Base-by-base conservation (phyloP, 2,113 vertebrate genomes). In the Silurus meridionalis region DNA sequence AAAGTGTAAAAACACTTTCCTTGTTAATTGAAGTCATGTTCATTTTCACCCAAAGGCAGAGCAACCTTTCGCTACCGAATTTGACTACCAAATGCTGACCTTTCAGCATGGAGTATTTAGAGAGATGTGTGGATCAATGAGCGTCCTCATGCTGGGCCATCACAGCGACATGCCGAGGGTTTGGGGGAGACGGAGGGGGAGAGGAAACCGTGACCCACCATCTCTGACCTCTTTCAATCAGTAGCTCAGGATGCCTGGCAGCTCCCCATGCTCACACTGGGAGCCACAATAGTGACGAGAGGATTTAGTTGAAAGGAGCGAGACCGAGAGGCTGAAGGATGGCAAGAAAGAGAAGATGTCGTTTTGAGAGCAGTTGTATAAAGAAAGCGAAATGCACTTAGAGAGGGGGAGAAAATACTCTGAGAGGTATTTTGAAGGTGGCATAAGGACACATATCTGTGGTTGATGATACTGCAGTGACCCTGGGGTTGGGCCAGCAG, bases 51-150 rank as follows among this genome's bases (percentile, higher is more conserved):
- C 87, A 77, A 82, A 87, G 80, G 75, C 60, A 67, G 80, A 83
- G 81, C 74, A 86, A 82, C 80, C 89, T 90, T 86, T 91, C 19
- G 28, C 72, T 11, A 58, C 58, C 37, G 80, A 81, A 91, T 90
- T 88, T 90, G 88, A 90, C 86, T 91, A 85, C 88, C 88, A 89
- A 91, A 89, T 90, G 82, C 57, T 88, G 89, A 91, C 90, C 90
- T 91, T 91, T 89, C 85, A 4, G 23, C 19, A 6, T 14, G 75
- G 28, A 48, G 83, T 86, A 61, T 91, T 90, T 90, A 86, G 85
- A 89, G 71, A 71, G 80, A 72, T 72, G 83, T 81, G 75, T 64
- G 82, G 89, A 91, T 91, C 86, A 88, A 89, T 89, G 88, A 83
- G 75, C 52, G 48, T 28, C 87, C 77, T 80, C 87, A 83, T 72